Conservation (phyloP, 2,113 vertebrate species). For the Pao palembangensis region DNA sequence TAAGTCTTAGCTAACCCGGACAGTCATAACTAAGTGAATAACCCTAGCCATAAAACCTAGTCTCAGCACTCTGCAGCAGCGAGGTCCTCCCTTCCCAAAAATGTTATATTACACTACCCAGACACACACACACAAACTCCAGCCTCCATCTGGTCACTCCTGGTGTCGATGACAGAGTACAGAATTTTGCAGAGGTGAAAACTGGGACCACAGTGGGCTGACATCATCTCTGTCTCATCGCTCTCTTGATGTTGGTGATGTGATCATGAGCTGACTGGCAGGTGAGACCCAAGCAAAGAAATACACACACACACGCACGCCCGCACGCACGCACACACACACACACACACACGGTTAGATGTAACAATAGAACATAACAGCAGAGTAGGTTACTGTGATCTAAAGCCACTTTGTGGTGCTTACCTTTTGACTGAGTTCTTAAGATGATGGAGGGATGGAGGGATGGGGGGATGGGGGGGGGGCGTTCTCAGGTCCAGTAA, state of each 20-base stretch:
- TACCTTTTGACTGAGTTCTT: conserved; percentile 51
- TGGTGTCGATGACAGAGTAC: conserved; percentile 7
- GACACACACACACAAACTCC: too few species aligned
- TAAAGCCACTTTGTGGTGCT: conserved; percentile 48
- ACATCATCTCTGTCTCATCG: conserved; percentile 37
- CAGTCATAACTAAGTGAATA: too few species aligned
- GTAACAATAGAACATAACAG: conserved; percentile 13
- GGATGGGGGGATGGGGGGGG: not conserved
- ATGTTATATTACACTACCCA: too few species aligned
- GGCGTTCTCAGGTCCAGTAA: conserved; percentile 42
- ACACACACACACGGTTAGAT: conserved; percentile 24
- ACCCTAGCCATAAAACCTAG: too few species aligned
- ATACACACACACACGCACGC: conserved; percentile 7
- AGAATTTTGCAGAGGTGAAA: conserved; percentile 35
- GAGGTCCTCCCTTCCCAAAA: too few species aligned
- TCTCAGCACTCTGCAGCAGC: too few species aligned
- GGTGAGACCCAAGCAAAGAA: conserved; percentile 9
- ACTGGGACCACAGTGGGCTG: conserved; percentile 23
- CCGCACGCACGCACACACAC: conserved; percentile 9
- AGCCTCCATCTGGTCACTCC: conserved; percentile 32
- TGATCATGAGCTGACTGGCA: conserved; percentile 17
- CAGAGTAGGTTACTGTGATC: conserved; percentile 39
- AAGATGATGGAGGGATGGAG: conserved; percentile 36
- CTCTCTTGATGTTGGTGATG: conserved; percentile 32
- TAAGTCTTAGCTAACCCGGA: too few species aligned